Conservation (phyloP, 2,797 vertebrate genomes). For the Myiotriccus ornatus region DNA sequence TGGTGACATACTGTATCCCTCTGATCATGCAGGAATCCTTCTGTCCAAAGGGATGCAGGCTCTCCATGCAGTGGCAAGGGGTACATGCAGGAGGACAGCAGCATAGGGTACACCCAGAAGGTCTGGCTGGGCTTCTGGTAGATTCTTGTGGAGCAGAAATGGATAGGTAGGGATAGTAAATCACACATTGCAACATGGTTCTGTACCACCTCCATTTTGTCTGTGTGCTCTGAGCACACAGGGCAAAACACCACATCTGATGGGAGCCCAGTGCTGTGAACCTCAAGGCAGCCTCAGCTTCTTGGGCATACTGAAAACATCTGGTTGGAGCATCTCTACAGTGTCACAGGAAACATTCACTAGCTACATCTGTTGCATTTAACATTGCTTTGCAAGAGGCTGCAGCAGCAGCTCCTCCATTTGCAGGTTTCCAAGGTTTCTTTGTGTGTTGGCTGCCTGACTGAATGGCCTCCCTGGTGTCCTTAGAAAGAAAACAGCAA, state of each 20-base stretch:
- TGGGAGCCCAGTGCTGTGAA: neutral
- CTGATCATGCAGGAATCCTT: neutral
- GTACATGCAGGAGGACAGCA: neutral
- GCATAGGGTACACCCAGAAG: neutral
- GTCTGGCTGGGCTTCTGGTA: rapidly evolving
- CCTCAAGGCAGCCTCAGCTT: neutral
- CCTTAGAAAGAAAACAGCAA: slow-evolving; percentile 42
- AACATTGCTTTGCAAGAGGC: neutral
- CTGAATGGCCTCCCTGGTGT: slow-evolving; percentile 27
- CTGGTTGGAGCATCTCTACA: neutral
- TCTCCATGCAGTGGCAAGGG: neutral
- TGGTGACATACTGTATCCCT: neutral
- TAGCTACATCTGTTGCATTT: neutral
- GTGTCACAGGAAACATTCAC: neutral
- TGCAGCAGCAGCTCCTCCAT: neutral
- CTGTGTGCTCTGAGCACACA: neutral
- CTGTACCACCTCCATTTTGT: neutral
- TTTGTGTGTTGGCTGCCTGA: slow-evolving; percentile 13
- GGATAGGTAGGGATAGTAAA: neutral
- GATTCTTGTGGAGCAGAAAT: neutral
- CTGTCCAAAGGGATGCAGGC: neutral
- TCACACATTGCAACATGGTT: rapidly evolving
- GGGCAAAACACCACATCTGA: rapidly evolving
- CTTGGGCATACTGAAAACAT: rapidly evolving
- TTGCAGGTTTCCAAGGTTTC: slow-evolving; percentile 35